Conservation (phyloP, 2,797 vertebrate genomes). For the Hydrocynus forskahlii region DNA sequence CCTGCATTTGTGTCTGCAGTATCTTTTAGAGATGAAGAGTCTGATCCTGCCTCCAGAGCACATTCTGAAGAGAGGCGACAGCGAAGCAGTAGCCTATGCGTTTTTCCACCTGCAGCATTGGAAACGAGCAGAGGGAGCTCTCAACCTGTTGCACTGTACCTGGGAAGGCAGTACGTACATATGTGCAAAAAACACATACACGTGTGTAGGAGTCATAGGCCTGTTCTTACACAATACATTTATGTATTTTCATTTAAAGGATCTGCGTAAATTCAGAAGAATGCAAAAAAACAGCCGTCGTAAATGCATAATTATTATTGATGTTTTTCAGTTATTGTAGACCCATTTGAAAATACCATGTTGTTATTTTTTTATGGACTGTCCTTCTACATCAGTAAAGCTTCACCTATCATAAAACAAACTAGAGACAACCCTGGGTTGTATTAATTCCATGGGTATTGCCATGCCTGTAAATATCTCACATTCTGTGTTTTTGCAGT, state of each 20-base stretch:
- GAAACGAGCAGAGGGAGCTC: conserved; percentile 96
- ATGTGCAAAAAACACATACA: background rate
- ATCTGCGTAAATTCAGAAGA: background rate
- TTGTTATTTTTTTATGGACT: no score
- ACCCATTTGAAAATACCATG: no score
- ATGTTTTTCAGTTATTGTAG: no score
- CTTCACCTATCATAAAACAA: no score
- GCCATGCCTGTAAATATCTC: no score
- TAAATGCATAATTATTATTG: no score
- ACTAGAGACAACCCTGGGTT: no score
- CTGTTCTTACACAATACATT: background rate
- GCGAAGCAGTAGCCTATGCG: conserved; percentile 96
- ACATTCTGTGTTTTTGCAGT: no score
- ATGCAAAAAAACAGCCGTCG: background rate
- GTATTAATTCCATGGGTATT: no score
- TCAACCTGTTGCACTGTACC: conserved; percentile 97
- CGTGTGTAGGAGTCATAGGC: background rate
- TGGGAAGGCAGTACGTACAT: conserved; percentile 97
- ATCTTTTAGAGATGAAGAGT: conserved; percentile 99
- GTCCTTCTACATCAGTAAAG: no score
- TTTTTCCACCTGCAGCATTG: conserved; percentile 99
- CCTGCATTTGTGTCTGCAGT: conserved; percentile 74
- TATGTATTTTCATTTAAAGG: background rate
- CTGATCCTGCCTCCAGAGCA: conserved; percentile 97
- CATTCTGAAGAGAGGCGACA: conserved; percentile 97